Evolutionary conservation across 2,888 invertebrate genomes (phyloP).

Genomic region (Lasioglossum villosulum): DNA sequence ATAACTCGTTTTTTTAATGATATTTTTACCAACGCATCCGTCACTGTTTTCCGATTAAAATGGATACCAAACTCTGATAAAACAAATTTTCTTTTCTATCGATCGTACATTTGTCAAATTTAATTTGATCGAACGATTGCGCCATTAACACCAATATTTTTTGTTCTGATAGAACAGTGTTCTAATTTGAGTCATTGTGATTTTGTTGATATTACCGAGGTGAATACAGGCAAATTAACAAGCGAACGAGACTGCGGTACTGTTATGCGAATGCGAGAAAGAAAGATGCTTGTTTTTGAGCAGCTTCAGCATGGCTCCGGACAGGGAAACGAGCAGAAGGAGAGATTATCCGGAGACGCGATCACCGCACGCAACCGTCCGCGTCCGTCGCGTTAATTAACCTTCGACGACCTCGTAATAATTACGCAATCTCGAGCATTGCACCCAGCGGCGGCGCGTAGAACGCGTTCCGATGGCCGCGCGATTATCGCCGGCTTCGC

Average conservation of each 20-base stretch:
- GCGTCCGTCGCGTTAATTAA: slow-evolving; percentile 60
- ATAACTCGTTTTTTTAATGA: too few species aligned
- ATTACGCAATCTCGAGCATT: slow-evolving; percentile 59
- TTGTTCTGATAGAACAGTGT: too few species aligned
- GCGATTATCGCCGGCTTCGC: slow-evolving; percentile 16
- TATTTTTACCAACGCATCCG: too few species aligned
- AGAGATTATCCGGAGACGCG: not conserved
- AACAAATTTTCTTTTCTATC: too few species aligned
- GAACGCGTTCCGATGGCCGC: slow-evolving; percentile 22
- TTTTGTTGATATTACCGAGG: not conserved
- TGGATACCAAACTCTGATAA: too few species aligned
- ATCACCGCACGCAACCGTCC: slow-evolving; percentile 20
- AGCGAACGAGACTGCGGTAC: not conserved
- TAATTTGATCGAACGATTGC: too few species aligned
- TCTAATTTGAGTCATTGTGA: not conserved
- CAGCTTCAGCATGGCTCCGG: not conserved
- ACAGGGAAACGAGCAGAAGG: not conserved
- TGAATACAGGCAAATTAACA: not conserved
- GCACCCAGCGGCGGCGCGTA: slow-evolving; percentile 17
- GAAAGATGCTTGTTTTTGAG: not conserved
- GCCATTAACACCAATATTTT: too few species aligned
- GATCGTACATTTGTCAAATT: too few species aligned
- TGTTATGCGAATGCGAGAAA: not conserved
- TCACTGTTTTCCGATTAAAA: too few species aligned
- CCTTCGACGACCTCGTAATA: slow-evolving; percentile 60